Evolutionary conservation across 1,140 invertebrate species (phyloP), one percentile per base, ranked within the genome.

Genomic region (Hormaphis cornu): DNA sequence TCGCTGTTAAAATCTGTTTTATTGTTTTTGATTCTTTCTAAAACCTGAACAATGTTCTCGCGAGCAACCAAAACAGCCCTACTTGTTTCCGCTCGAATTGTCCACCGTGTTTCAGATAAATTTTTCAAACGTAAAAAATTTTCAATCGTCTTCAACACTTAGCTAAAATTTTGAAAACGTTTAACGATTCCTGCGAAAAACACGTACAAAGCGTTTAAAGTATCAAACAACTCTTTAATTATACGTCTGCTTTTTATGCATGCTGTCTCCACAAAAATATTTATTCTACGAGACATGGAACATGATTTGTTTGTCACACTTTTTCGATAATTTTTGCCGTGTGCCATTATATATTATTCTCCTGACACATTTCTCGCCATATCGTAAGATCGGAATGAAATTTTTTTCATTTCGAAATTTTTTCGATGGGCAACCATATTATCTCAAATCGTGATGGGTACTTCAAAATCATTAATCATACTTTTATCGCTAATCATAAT

Each of bases 181-280:
- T 12, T n/a, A 37, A n/a, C 37, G 37, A 28, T 58, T 37, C 33
- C 54, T 1, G 54, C 16, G 37, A 58, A 58, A 58, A 10, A 53
- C 18, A 58, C 16, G 37, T 26, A 58, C n/a, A 58, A 58, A 58
- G 3, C 37, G 3, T 58, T n/a, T 9, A 35, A n/a, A n/a, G 33
- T 40, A 58, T n/a, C 28, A 28, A 66, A 66, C 44, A 66, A 48
- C 26, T 44, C 14, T 48, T 46, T 66, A 1, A 66, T 66, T 46
- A 66, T 33, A n/a, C 9, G 46, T 24, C 3, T 66, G 46, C 42
- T 66, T 28, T 20, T 18, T 2, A 24, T 66, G n/a, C 37, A 58
- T 3, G 54, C 30, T 58, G 54, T n/a, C 37, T 58, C 54, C 18
- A 58, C 18, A 58, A 58, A 58, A 58, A 58, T 58, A 58, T 58